These are phyloP conservation scores for Tenthredo notha DNA, from an alignment of 2,888 invertebrate genomes.

Conservation along the genomic window DNA sequence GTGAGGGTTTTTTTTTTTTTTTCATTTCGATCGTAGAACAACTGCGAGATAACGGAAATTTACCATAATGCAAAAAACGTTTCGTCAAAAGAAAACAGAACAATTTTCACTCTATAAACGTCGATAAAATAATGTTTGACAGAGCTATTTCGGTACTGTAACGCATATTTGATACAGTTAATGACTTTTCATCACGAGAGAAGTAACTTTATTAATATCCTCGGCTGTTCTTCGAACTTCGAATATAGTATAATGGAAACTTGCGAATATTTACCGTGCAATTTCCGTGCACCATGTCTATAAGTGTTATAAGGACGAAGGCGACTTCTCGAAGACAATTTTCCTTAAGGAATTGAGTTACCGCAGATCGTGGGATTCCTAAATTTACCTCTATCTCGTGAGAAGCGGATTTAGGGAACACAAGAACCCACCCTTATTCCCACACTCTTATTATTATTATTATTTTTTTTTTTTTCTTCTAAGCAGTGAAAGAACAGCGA, in stretches of 20 bases:
- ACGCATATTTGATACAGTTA: background rate
- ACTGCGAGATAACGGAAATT: background rate
- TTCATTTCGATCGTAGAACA: background rate
- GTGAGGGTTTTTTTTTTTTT: background rate
- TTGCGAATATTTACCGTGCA: background rate
- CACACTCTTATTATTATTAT: background rate
- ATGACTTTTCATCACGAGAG: background rate
- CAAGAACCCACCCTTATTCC: background rate
- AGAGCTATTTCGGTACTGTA: background rate
- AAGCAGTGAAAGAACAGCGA: background rate
- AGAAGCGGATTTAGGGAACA: slow-evolving; percentile 21
- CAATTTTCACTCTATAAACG: background rate
- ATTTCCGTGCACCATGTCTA: slow-evolving; percentile 21
- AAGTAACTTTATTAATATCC: slow-evolving; percentile 24
- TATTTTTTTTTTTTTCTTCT: background rate
- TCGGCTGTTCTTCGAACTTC: background rate
- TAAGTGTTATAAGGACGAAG: background rate
- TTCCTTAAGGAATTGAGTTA: slow-evolving; percentile 11
- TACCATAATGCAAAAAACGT: background rate
- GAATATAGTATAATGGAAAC: background rate
- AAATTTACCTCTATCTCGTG: slow-evolving; percentile 9
- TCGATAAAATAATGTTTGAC: background rate
- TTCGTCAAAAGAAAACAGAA: background rate
- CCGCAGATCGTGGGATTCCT: slow-evolving; percentile 22
- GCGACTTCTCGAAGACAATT: slow-evolving; percentile 31